A percentile compares a stretch with the other conserved stretches of the same genome.
These are phyloP conservation scores for Clarias pachynema DNA, from an alignment of 2,797 vertebrate species.

Conservation along the genomic window DNA sequence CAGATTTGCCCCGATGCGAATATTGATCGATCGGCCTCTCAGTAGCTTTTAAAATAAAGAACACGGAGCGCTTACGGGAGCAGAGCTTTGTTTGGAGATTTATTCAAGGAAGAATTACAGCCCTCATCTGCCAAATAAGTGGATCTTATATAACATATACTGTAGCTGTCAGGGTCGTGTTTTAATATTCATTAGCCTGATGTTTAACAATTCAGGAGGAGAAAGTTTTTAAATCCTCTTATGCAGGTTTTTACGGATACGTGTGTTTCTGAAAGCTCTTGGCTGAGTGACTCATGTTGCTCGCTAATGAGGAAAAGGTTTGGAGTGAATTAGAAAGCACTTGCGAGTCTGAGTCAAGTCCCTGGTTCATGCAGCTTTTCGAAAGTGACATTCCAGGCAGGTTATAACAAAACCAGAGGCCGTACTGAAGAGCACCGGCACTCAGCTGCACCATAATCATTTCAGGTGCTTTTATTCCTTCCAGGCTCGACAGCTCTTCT, in stretches of 20 bases:
- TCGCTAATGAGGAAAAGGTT: neutral
- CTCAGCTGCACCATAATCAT: neutral
- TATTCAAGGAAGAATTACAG: constrained; percentile 5
- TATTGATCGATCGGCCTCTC: constrained; percentile 15
- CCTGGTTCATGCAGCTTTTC: neutral
- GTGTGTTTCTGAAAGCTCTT: neutral
- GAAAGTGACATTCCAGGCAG: neutral
- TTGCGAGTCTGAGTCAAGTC: neutral
- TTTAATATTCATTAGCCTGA: neutral
- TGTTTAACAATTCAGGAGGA: neutral
- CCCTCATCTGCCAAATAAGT: neutral
- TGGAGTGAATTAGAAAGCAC: neutral
- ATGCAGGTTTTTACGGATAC: too few relatives aligned
- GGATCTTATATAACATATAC: neutral
- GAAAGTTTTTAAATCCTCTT: neutral
- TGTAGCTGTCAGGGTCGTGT: neutral
- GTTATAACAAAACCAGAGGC: neutral
- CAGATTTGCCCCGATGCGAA: constrained; percentile 13
- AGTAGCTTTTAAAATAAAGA: neutral
- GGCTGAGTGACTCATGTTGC: neutral
- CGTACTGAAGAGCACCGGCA: neutral
- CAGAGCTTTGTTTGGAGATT: neutral
- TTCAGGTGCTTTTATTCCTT: neutral
- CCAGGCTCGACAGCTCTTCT: neutral
- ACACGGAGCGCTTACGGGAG: neutral